Base-by-base conservation (phyloP, 2,888 invertebrate species). In the Apotomis betuletana region DNA sequence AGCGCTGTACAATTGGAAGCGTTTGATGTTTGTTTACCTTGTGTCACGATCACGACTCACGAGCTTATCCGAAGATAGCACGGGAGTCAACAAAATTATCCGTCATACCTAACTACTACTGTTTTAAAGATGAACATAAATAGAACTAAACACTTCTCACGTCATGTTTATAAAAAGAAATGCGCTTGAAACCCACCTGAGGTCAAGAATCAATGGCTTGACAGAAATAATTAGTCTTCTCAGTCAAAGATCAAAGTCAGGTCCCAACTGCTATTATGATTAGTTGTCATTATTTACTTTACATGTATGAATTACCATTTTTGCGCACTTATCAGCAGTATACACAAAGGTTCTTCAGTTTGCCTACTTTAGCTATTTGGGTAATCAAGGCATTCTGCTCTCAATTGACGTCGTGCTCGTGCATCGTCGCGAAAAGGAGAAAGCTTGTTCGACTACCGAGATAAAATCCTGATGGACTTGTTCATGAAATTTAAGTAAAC, bases 401-500 rank as follows among this genome's bases (percentile, higher is more conserved):
- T 76, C 78, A 78, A 79, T 80, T 64, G 75, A 75, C 78, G 83
- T 79, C 83, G 78, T 67, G 73, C 27, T 27, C 77, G 76, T 76
- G 77, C 76, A 73, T 74, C 73, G 78, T 77, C 74, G 62, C 67
- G 76, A 75, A 83, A 84, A 83, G 85, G 85, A 83, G 79, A 77
- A 85, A 83, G 85, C 82, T 71, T 70, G 52, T 77, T 74, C 61
- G 63, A 62, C 68, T 75, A 60, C 52, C 52, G 67, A 52, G 59
- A 60, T 63, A 64, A 78, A 80, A 80, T 81, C 79, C 78, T 81
- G 78, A 80, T 80, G 73, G 74, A 55, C 55, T 27, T 10, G 55
- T 55, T 27, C 1, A 6, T 55, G 27, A 27, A 55, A 5, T 27
- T 27, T 27, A 27, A 27, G 27, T 27, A 27, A 27, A 27, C 27